Evolutionary conservation across 2,888 invertebrate genomes (phyloP), one percentile per base, ranked within the genome.

Genomic region (Chrysolina oricalcia): DNA sequence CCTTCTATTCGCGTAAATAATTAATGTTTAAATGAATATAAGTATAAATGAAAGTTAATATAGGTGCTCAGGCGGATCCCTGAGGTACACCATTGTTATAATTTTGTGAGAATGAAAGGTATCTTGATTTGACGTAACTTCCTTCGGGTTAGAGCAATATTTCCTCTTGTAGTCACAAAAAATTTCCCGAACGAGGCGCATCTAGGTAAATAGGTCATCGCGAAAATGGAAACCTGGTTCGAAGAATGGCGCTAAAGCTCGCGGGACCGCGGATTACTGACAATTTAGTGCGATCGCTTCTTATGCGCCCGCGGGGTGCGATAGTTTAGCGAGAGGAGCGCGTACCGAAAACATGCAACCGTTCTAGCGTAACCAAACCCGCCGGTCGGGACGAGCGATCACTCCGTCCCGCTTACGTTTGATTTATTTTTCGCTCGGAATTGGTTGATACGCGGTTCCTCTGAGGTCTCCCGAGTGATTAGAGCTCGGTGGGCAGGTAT

Each of bases 241-340:
- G 53, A 19, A 41, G 19, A 9, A 35, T 8, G 35, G 64, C 21
- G 27, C 40, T 19, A 76, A 77, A 70, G 62, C 77, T 76, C 76
- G 72, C 67, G 83, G 81, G 82, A 83, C 77, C 77, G 79, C 81
- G 84, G 86, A 87, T 87, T 86, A 86, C 86, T 81, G 83, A 85
- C 85, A 83, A 86, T 87, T 87, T 87, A 87, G 85, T 86, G 85
- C 84, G 62, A 70, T 81, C 81, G 80, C 79, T 81, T 80, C 84
- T 84, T 84, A 84, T 85, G 84, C 83, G 84, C 83, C 85, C 86
- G 83, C 79, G 74, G 86, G 86, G 87, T 83, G 82, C 86, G 80
- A 87, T 87, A 86, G 83, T 83, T 87, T 85, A 87, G 84, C 80
- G 81, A 72, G 73, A 80, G 53, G 17, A 43, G 67, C 59, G 56